A percentile compares a stretch with the other conserved stretches of the same genome.
Conservation (phyloP, 2,888 invertebrate species). For the Orthosia gracilis region DNA sequence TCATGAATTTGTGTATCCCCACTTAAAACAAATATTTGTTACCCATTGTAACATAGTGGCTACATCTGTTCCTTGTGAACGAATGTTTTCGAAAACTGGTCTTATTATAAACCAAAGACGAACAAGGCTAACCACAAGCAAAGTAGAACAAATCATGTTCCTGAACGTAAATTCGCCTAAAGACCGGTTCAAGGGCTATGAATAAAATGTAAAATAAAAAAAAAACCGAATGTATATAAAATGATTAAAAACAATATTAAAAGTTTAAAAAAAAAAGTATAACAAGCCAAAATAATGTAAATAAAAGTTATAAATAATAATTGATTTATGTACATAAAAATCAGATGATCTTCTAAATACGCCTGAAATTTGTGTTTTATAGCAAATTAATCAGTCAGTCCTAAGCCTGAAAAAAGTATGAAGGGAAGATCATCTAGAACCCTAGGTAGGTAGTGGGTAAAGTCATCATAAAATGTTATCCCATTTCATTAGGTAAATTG, state of each 20-base stretch:
- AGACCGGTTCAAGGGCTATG: not conserved
- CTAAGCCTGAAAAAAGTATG: too few relatives aligned
- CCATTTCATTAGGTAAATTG: too few relatives aligned
- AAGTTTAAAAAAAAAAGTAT: not conserved
- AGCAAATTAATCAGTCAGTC: too few relatives aligned
- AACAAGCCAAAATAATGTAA: too few relatives aligned
- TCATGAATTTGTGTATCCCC: not conserved
- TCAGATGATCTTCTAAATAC: conserved; percentile 7
- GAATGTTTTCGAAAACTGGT: conserved; percentile 4
- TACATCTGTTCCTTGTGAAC: not conserved
- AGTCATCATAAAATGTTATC: too few relatives aligned
- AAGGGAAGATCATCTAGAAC: too few relatives aligned
- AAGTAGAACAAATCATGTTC: conserved; percentile 11
- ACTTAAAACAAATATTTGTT: conserved; percentile 9
- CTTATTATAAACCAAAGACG: conserved; percentile 3
- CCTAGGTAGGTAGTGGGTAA: too few relatives aligned
- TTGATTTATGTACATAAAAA: not conserved
- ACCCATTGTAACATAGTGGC: conserved; percentile 9
- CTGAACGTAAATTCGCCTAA: conserved; percentile 7
- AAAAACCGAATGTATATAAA: not conserved
- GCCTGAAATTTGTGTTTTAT: conserved; percentile 1
- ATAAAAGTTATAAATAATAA: not conserved
- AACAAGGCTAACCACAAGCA: not conserved
- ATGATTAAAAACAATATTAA: not conserved
- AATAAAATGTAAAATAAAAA: conserved; percentile 10